Evolutionary conservation across 2,888 invertebrate species (phyloP), one percentile per base, ranked within the genome.

Genomic region (Steromphala cineraria): DNA sequence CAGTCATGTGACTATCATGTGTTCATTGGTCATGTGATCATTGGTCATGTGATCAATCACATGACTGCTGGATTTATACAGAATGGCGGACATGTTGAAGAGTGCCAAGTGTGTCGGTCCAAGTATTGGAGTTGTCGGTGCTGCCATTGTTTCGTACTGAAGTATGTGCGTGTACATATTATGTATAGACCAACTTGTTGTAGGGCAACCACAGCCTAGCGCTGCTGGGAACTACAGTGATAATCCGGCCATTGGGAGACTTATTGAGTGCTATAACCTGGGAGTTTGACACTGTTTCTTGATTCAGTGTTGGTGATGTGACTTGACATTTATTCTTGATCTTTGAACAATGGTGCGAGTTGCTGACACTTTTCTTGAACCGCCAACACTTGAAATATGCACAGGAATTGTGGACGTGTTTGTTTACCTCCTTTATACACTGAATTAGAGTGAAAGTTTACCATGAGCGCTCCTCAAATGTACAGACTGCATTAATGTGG

Each of bases 161-260:
- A 24, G 10, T 46, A n/a, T 28, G n/a, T 36, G 19, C 36, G 17
- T 62, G 62, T 62, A 40, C 46, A 46, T 21, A 36, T 71, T 52
- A 52, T 19, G 17, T 36, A 52, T 53, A 31, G 52, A 53, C 71
- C 52, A 31, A 13, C 79, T 21, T 71, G 31, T 52, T 28, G 31
- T 74, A 71, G 53, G 67, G 71, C 79, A 67, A 71, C 79, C 53
- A 79, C 19, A 71, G 56, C 24, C n/a, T 31, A 71, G 17, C 19
- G 71, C 71, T 62, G 28, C 7, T 62, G 28, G 62, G 15, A 28
- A 24, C 62, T 62, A 62, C 62, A 24, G 28, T 62, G 62, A 28
- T 36, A 71, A 71, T 71, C 71, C 71, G 71, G 71, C 71, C 71
- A 71, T 36, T 36, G 71, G 15, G 40, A 40, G 36, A 71, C 28